A percentile compares a stretch with the other conserved stretches of the same genome.
These are phyloP conservation scores for Acrocephalus kingi DNA, from an alignment of 2,113 vertebrate genomes.

Conservation along the genomic window DNA sequence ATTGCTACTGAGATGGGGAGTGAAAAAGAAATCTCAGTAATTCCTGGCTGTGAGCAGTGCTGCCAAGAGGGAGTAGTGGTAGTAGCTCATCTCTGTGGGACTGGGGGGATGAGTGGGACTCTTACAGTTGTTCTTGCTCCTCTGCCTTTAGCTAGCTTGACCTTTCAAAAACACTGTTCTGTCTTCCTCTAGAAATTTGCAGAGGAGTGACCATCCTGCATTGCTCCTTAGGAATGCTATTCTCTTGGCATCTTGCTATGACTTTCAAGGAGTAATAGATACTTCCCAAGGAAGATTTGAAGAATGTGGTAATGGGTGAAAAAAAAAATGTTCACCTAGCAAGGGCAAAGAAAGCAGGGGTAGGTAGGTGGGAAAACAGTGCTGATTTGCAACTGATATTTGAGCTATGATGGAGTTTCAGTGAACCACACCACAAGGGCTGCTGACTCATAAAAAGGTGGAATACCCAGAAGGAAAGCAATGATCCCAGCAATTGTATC, in stretches of 20 bases:
- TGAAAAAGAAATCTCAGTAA: neutral
- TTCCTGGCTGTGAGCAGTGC: neutral
- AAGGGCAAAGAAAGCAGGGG: neutral
- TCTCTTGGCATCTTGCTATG: neutral
- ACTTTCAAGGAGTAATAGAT: neutral
- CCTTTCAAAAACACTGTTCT: neutral
- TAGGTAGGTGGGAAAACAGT: neutral
- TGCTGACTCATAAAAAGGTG: slow-evolving; percentile 32
- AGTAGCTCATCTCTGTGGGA: neutral
- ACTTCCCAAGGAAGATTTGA: neutral
- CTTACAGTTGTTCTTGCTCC: neutral
- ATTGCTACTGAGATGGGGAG: neutral
- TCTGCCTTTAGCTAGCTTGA: neutral
- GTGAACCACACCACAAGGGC: slow-evolving; percentile 15
- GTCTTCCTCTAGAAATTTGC: neutral
- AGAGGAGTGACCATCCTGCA: neutral
- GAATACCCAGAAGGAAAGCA: slow-evolving; percentile 24
- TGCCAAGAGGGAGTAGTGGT: neutral
- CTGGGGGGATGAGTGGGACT: neutral
- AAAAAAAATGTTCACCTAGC: neutral
- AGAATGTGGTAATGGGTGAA: neutral
- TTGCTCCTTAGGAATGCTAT: neutral
- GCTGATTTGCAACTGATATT: neutral
- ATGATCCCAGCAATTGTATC: slow-evolving; percentile 24
- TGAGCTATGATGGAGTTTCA: neutral